Evolutionary conservation across 2,113 vertebrate genomes (phyloP).

Genomic region (Castor canadensis): DNA sequence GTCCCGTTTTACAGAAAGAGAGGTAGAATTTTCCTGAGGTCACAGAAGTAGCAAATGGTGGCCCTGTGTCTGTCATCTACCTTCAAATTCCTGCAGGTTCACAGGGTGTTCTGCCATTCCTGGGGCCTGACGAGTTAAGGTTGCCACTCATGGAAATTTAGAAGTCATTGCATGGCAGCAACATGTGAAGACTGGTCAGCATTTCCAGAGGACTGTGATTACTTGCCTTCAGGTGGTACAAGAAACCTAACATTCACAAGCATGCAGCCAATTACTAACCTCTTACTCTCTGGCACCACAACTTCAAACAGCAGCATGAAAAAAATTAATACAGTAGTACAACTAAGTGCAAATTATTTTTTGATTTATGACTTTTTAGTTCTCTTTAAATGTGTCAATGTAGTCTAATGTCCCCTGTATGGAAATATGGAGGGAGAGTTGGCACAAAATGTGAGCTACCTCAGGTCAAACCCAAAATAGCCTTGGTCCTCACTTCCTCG

Average conservation of each 20-base stretch:
- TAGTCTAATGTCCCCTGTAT: not conserved
- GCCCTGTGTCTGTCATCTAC: not conserved
- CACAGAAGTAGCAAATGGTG: not conserved
- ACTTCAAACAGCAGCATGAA: not conserved
- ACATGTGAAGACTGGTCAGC: not conserved
- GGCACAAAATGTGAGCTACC: slow-evolving; percentile 36
- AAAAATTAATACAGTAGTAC: not conserved
- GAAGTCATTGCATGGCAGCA: not conserved
- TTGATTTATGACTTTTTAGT: not conserved
- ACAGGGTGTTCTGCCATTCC: not conserved
- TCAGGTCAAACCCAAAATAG: slow-evolving; percentile 59
- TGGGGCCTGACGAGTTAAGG: not conserved
- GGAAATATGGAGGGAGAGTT: slow-evolving; percentile 9
- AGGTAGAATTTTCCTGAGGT: not conserved
- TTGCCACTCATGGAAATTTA: not conserved
- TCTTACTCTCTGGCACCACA: not conserved
- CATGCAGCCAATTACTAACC: accelerated
- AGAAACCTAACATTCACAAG: not conserved
- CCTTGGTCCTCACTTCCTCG: not conserved
- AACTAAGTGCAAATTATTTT: not conserved
- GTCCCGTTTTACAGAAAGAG: not conserved
- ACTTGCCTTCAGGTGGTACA: not conserved
- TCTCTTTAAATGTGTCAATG: not conserved
- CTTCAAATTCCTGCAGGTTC: not conserved
- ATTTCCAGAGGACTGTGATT: not conserved